Evolutionary conservation across 2,888 invertebrate species (phyloP).

Genomic region (Venustoraphidia nigricollis): DNA sequence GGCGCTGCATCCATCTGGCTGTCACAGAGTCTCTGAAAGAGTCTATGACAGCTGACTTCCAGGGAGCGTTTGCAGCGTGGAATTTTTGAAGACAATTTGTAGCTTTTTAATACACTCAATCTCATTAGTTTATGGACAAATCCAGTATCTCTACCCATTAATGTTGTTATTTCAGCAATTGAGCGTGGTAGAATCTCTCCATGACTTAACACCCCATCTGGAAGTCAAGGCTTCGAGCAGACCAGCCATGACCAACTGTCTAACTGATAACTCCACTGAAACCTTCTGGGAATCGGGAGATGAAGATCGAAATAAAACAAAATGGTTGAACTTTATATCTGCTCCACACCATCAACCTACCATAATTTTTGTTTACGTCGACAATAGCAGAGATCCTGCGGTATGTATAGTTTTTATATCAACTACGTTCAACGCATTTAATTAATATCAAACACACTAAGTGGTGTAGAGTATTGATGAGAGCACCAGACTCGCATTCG

Average conservation of each 20-base stretch:
- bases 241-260: constrained; percentile 83
- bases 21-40: too few relatives aligned
- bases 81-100: too few relatives aligned
- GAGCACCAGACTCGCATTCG: too few relatives aligned
- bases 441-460: too few relatives aligned
- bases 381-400: constrained; percentile 83
- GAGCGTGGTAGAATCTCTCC: constrained; percentile 46
- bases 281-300: constrained; percentile 99
- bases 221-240: constrained; percentile 85
- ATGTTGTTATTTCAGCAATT: constrained; percentile 11
- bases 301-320: constrained; percentile 86
- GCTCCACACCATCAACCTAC: constrained; percentile 48
- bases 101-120: too few relatives aligned
- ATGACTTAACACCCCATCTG: constrained; percentile 58
- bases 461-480: too few relatives aligned
- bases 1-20: too few relatives aligned
- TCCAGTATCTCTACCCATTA: too few relatives aligned
- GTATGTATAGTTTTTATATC: constrained; percentile 33
- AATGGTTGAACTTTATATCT: constrained; percentile 59
- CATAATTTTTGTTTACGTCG: constrained; percentile 77
- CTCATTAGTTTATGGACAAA: too few relatives aligned
- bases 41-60: too few relatives aligned
- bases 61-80: too few relatives aligned
- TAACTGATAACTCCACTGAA: constrained; percentile 89
- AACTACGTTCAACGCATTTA: too few relatives aligned